phyloP scores from a whole-genome alignment of 1,140 invertebrate genomes.

The Nautilus pompilius region DNA sequence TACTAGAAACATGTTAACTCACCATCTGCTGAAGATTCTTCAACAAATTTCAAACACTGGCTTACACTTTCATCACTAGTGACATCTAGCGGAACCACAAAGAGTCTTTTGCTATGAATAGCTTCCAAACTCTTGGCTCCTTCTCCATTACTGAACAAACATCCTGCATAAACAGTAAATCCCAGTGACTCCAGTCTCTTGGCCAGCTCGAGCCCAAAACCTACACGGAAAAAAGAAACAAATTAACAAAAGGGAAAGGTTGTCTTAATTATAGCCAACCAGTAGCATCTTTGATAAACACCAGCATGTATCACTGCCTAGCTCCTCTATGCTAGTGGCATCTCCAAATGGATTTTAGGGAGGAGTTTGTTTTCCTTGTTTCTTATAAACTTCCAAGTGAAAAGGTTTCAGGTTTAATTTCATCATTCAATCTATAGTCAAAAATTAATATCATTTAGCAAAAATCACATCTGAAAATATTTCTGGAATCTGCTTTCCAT shows the following conservation, averaged over 20 bases:
- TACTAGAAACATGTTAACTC: not conserved
- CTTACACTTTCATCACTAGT: slow-evolving; percentile 31
- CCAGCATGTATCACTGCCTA: too few relatives aligned
- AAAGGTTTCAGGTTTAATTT: too few relatives aligned
- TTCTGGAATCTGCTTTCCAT: too few relatives aligned
- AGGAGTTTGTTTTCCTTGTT: too few relatives aligned
- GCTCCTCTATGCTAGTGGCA: too few relatives aligned
- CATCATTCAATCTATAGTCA: too few relatives aligned
- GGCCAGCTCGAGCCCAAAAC: slow-evolving; percentile 49
- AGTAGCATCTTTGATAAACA: too few relatives aligned
- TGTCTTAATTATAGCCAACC: too few relatives aligned
- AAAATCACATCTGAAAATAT: too few relatives aligned
- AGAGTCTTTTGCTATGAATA: slow-evolving; percentile 37
- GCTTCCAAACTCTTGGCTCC: slow-evolving; percentile 47
- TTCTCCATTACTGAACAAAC: slow-evolving; percentile 59
- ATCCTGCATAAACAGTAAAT: slow-evolving; percentile 64
- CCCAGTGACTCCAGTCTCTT: slow-evolving; percentile 47
- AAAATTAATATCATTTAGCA: too few relatives aligned
- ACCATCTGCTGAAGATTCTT: slow-evolving; percentile 10
- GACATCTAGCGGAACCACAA: slow-evolving; percentile 37
- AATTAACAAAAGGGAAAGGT: not conserved
- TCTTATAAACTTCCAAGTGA: too few relatives aligned
- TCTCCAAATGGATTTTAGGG: too few relatives aligned
- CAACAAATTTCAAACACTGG: slow-evolving; percentile 21
- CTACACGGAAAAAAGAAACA: slow-evolving; percentile 14